Evolutionary conservation across 2,797 vertebrate species (phyloP), one percentile per base, ranked within the genome.

Genomic region (Microctenopoma lineatum): DNA sequence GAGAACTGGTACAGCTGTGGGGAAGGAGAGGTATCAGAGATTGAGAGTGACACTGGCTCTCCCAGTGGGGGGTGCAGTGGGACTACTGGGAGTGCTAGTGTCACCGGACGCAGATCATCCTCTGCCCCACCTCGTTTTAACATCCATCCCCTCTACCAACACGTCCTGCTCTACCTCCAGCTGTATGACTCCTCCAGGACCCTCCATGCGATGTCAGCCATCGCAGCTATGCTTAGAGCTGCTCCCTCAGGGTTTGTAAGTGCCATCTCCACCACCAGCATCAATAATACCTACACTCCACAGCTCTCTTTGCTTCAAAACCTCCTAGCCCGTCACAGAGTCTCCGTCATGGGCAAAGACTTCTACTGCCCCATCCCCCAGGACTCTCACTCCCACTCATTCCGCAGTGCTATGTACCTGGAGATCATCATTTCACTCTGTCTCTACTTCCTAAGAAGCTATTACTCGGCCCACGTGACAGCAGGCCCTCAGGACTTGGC

Each of bases 1-100:
- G 98, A 99, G 86, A 99, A 99, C 81, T 99, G 98, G 98, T 99
- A 99, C 81, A 99, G 98, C 89, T 99, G 98, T 69, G 98, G 98
- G 42, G 98, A 99, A 79, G 98, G 98, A 0, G 98, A 99, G 81
- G 97, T 99, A 54, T 99, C 98, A 2, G 98, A 99, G 92, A 99
- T 99, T 26, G 98, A 99, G 84, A 99, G 98, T 66, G 97, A 99
- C 64, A 87, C 94, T 0, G 97, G 97, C 4, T 99, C 98, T 2
- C 98, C 98, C 16, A 94, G 95, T 7, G 94, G 94, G 25, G 84
- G 85, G 9, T 83, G 82, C 0, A 61, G 26, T 9, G 82, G 56
- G 2, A 70, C 71, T 16, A 77, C 70, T 0, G 78, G 80, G 0
- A 75, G 74, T 11, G 77, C 64, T 18, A 61, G 56, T 0, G 56